Evolutionary conservation across 2,888 invertebrate species (phyloP).

Genomic region (Caprella mutica): DNA sequence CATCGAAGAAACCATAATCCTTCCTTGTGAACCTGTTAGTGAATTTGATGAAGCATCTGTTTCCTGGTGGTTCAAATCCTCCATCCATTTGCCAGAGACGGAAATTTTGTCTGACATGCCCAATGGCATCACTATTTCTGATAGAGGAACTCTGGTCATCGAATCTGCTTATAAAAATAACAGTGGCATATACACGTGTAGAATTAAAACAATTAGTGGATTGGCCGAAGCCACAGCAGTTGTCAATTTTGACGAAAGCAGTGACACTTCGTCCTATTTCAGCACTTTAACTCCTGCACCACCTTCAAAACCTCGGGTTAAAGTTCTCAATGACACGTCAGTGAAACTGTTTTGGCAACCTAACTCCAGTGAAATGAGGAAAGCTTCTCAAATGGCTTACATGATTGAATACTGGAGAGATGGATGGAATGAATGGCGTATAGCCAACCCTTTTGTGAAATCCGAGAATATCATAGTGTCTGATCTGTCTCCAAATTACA

Average conservation of each 20-base stretch:
- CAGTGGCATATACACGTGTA: slow-evolving; percentile 69
- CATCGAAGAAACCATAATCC: slow-evolving; percentile 71
- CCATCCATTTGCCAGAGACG: slow-evolving; percentile 16
- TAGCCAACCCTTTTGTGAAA: slow-evolving; percentile 21
- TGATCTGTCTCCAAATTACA: slow-evolving; percentile 63
- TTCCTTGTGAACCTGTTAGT: slow-evolving; percentile 62
- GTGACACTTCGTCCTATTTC: slow-evolving; percentile 49
- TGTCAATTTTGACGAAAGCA: slow-evolving; percentile 47
- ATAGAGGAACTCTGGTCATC: slow-evolving; percentile 50
- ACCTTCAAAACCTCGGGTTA: slow-evolving; percentile 62
- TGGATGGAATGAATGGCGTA: slow-evolving; percentile 27
- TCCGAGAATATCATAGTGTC: slow-evolving; percentile 54
- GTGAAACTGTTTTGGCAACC: slow-evolving; percentile 73
- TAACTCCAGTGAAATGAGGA: slow-evolving; percentile 71
- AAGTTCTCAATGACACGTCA: slow-evolving; percentile 54
- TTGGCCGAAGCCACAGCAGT: slow-evolving; percentile 63
- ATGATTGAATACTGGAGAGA: slow-evolving; percentile 48
- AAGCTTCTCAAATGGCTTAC: slow-evolving; percentile 59
- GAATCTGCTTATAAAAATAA: slow-evolving; percentile 61
- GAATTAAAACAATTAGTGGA: slow-evolving; percentile 68
- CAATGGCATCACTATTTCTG: slow-evolving; percentile 50
- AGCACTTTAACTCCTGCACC: slow-evolving; percentile 59
- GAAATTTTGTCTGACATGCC: slow-evolving; percentile 18
- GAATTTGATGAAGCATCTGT: slow-evolving; percentile 18
- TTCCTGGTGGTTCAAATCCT: slow-evolving; percentile 22